Evolutionary conservation across 2,113 vertebrate genomes (phyloP).

Genomic region (Tenrec ecaudatus): DNA sequence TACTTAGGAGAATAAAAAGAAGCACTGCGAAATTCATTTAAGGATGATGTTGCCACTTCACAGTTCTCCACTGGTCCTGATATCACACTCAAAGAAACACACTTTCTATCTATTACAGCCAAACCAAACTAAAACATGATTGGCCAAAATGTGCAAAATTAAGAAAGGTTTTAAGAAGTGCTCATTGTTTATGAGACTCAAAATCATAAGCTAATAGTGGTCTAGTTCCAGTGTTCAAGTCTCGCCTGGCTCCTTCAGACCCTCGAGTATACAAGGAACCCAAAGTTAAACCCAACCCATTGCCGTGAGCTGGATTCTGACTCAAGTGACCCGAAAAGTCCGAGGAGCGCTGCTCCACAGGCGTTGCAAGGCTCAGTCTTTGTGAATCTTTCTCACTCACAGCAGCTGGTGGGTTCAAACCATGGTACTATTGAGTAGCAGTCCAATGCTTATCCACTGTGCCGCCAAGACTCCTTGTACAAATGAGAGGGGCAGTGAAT

Average conservation of each 20-base stretch:
- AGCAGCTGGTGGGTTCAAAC: too few relatives aligned
- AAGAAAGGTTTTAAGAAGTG: background rate
- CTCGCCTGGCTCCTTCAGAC: background rate
- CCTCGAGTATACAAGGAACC: background rate
- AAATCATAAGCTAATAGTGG: background rate
- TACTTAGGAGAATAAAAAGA: constrained; percentile 24
- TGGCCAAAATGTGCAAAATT: constrained; percentile 16
- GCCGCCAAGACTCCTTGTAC: background rate
- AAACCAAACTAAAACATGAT: background rate
- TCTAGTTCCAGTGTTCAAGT: background rate
- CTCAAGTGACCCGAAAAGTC: too few relatives aligned
- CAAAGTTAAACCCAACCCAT: background rate
- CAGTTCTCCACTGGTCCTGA: background rate
- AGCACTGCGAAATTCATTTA: constrained; percentile 11
- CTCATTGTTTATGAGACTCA: background rate
- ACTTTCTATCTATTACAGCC: background rate
- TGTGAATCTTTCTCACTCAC: too few relatives aligned
- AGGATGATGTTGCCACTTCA: background rate
- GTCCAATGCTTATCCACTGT: too few relatives aligned
- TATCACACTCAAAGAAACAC: background rate
- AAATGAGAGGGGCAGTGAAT: background rate
- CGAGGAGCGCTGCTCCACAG: too few relatives aligned
- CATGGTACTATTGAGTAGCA: too few relatives aligned
- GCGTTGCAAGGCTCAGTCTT: background rate
- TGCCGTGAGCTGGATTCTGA: background rate